Conservation (phyloP, 2,113 vertebrate species). For the Sterrhoptilus dennistouni region DNA sequence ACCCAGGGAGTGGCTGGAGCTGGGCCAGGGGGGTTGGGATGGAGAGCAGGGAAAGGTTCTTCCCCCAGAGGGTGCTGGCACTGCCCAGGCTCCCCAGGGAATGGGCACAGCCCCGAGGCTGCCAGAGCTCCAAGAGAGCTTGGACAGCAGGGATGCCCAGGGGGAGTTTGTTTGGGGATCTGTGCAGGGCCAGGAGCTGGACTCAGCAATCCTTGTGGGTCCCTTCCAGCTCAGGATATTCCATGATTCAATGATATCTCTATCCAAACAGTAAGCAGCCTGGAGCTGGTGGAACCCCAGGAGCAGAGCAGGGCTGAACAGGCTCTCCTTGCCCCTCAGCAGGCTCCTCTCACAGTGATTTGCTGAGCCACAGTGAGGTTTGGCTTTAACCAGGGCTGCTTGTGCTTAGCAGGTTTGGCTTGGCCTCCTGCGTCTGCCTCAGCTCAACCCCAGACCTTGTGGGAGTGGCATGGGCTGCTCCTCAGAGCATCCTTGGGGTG, state of each 20-base stretch:
- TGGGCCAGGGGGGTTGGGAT: background rate
- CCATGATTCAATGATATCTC: background rate
- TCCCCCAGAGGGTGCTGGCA: background rate
- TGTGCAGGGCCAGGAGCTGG: background rate
- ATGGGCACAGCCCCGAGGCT: background rate
- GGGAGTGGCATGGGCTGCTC: background rate
- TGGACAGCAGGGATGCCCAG: background rate
- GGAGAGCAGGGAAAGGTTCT: accelerated
- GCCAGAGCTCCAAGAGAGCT: accelerated
- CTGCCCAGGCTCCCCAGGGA: background rate
- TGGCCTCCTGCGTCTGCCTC: background rate
- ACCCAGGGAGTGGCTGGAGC: accelerated
- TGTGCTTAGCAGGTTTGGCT: background rate
- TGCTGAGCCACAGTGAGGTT: background rate
- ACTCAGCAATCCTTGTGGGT: accelerated
- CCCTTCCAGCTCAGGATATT: background rate
- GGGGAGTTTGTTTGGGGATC: no score
- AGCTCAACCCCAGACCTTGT: background rate
- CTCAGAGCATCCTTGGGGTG: background rate
- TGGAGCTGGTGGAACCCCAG: background rate
- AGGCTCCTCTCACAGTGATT: background rate
- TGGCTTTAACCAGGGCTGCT: background rate
- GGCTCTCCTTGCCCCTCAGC: background rate
- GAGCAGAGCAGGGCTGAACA: background rate
- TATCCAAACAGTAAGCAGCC: background rate